A percentile compares a stretch with the other conserved stretches of the same genome.
These are phyloP conservation scores for Caenorhabditis sp. DNA, from an alignment of 2,888 invertebrate genomes.

Conservation along the genomic window DNA sequence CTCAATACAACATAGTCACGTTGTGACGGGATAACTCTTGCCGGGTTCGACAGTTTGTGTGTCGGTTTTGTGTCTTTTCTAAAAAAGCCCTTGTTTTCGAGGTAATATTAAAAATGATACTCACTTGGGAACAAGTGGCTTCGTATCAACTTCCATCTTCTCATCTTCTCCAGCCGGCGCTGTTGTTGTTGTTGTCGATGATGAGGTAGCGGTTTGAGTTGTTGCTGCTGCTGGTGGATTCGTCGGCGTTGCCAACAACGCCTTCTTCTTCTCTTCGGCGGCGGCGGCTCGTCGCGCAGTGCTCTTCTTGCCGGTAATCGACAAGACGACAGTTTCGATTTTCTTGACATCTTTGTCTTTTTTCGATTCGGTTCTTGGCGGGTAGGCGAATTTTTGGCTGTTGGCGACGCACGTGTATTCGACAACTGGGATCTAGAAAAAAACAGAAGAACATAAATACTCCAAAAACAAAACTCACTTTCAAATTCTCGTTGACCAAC, in stretches of 20 bases:
- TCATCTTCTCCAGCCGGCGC: not conserved
- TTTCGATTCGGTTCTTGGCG: slow-evolving; percentile 30
- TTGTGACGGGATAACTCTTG: slow-evolving; percentile 30
- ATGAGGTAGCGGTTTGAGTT: not conserved
- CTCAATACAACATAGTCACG: slow-evolving; percentile 11
- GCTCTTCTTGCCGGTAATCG: slow-evolving; percentile 38
- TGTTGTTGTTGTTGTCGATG: too few relatives aligned
- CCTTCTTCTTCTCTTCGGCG: slow-evolving; percentile 17
- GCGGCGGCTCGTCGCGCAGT: slow-evolving; percentile 13
- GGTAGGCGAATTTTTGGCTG: slow-evolving; percentile 24
- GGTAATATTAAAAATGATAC: not conserved
- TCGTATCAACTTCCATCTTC: slow-evolving; percentile 26
- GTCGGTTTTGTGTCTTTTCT: slow-evolving; percentile 10
- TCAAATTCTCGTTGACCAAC: slow-evolving; percentile 30
- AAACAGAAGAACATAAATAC: not conserved
- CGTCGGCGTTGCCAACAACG: slow-evolving; percentile 8
- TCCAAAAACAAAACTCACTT: slow-evolving; percentile 4
- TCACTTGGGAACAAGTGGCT: not conserved
- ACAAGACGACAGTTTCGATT: slow-evolving; percentile 36
- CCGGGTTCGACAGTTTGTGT: slow-evolving; percentile 24
- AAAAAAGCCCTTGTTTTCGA: too few relatives aligned
- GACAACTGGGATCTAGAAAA: slow-evolving; percentile 14
- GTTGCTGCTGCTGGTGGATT: slow-evolving; percentile 8
- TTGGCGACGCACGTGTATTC: slow-evolving; percentile 17
- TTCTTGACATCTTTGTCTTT: slow-evolving; percentile 38